These are phyloP conservation scores for Myotis myotis DNA, from an alignment of 2,797 vertebrate species.

Conservation along the genomic window DNA sequence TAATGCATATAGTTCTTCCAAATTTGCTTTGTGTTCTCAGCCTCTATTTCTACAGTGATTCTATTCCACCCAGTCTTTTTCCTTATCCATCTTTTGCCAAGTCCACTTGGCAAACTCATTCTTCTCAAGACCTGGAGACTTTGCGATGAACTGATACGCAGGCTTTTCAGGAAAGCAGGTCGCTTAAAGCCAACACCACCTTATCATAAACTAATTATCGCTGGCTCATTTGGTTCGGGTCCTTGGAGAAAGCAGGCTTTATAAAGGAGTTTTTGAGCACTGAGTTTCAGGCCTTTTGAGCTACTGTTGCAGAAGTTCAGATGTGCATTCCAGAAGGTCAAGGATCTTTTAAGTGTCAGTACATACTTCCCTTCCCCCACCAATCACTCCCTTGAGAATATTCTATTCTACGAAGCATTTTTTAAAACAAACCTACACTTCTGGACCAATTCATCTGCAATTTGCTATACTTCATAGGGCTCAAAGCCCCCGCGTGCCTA, in stretches of 20 bases:
- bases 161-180: not conserved
- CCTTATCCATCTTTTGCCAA: not conserved
- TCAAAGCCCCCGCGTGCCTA: slow-evolving; percentile 82
- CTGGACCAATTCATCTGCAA: slow-evolving; percentile 85
- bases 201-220: slow-evolving; percentile 32
- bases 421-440: slow-evolving; percentile 71
- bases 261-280: not conserved
- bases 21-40: not conserved
- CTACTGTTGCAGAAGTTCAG: slow-evolving; percentile 84
- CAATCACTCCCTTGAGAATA: slow-evolving; percentile 76
- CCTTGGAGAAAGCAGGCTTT: slow-evolving; percentile 37
- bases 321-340: slow-evolving; percentile 77
- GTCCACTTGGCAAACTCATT: not conserved
- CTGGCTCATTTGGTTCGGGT: not conserved
- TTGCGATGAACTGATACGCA: not conserved
- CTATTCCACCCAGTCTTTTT: not conserved
- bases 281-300: slow-evolving; percentile 19
- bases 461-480: slow-evolving; percentile 84
- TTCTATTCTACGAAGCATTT: slow-evolving; percentile 75
- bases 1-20: not conserved
- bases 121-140: not conserved
- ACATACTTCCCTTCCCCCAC: slow-evolving; percentile 64
- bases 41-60: not conserved
- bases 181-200: not conserved
- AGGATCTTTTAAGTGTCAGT: slow-evolving; percentile 73